Conservation (phyloP, 2,888 invertebrate genomes). For the Torymus tubicola region DNA sequence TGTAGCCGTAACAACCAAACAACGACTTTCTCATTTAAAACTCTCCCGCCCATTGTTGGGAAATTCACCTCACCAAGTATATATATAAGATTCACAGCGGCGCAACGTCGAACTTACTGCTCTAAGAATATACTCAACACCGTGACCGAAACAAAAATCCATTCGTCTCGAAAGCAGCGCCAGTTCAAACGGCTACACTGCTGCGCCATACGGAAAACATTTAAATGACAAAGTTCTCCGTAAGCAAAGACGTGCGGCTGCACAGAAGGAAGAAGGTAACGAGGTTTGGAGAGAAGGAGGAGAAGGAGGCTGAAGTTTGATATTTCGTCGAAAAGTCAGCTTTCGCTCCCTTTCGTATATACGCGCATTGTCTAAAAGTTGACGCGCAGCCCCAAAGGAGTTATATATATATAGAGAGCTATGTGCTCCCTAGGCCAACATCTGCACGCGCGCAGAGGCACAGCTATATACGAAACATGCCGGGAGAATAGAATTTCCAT, state of each 20-base stretch:
- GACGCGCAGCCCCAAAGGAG: slow-evolving; percentile 71
- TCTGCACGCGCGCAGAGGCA: neutral
- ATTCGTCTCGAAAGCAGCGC: neutral
- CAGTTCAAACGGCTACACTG: neutral
- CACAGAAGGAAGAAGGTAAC: no score
- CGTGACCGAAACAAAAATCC: no score
- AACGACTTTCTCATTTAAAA: no score
- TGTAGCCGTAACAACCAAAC: no score
- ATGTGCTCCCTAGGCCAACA: neutral
- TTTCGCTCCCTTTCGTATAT: slow-evolving; percentile 11
- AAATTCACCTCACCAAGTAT: no score
- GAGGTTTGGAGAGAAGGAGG: slow-evolving; percentile 47
- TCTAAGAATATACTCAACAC: no score
- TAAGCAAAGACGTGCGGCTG: no score
- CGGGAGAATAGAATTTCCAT: neutral
- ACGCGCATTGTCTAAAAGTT: slow-evolving; percentile 73
- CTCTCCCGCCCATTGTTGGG: no score
- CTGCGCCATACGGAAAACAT: neutral
- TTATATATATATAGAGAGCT: slow-evolving; percentile 5
- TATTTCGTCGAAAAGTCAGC: slow-evolving; percentile 72
- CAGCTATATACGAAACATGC: neutral
- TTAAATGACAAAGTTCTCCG: neutral
- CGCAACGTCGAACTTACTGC: no score
- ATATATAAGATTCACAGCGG: no score
- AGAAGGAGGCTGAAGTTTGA: slow-evolving; percentile 67